Conservation (phyloP, 2,888 invertebrate species). For the Acrobeloides nanus region DNA sequence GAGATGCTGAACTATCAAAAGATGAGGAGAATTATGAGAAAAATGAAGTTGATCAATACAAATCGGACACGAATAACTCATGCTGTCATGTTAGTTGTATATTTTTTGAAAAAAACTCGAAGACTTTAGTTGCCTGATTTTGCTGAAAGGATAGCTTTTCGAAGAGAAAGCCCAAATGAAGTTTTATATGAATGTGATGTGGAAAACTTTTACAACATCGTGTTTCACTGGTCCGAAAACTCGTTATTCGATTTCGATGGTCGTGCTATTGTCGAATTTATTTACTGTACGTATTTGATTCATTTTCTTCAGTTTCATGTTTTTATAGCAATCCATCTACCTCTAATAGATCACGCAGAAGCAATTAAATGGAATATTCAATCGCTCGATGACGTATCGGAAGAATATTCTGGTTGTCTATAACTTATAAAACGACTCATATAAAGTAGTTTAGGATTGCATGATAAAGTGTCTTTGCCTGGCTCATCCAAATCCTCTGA, state of each 20-base stretch:
- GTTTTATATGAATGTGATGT: constrained; percentile 25
- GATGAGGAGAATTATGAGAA: constrained; percentile 4
- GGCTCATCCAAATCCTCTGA: no score
- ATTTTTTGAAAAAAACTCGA: not conserved
- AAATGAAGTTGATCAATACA: no score
- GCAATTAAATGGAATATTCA: no score
- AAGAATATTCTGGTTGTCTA: no score
- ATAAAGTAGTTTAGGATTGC: no score
- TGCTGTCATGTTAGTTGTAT: no score
- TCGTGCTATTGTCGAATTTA: constrained; percentile 15
- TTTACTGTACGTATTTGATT: constrained; percentile 11
- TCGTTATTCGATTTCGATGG: constrained; percentile 12
- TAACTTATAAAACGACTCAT: no score
- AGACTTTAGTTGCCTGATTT: no score
- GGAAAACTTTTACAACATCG: constrained; percentile 20
- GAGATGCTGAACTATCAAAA: constrained; percentile 5
- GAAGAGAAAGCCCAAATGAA: constrained; percentile 12
- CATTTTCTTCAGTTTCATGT: not conserved
- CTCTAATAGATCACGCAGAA: no score
- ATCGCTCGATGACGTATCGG: no score
- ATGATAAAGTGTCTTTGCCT: no score
- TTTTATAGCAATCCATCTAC: not conserved
- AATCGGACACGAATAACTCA: no score
- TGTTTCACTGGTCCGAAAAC: constrained; percentile 28
- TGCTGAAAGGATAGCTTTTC: constrained; percentile 15